Evolutionary conservation across 2,113 vertebrate genomes (phyloP).

Genomic region (Apteryx mantelli): DNA sequence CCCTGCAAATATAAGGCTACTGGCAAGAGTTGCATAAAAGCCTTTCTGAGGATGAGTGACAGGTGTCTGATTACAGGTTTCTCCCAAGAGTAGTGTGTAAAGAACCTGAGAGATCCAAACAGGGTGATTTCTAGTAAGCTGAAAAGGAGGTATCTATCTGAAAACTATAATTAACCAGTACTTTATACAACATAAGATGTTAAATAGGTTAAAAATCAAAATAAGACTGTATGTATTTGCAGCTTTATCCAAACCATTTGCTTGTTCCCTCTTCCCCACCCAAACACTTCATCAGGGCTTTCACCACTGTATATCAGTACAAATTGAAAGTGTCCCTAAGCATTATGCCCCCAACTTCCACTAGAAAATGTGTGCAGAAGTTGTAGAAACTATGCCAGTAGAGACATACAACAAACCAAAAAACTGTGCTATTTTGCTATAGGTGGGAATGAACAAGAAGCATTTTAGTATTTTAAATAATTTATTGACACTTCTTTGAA

Average conservation of each 20-base stretch:
- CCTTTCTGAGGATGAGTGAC: background rate
- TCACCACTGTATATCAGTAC: background rate
- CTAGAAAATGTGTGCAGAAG: background rate
- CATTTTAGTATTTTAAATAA: constrained; percentile 58
- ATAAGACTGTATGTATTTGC: background rate
- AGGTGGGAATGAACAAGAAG: constrained; percentile 36
- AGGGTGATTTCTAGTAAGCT: background rate
- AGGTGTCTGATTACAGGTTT: background rate
- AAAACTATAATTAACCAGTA: background rate
- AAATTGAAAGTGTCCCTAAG: background rate
- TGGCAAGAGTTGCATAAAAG: background rate
- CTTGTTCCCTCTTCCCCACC: background rate
- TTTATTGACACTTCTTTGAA: constrained; percentile 52
- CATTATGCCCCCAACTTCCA: background rate
- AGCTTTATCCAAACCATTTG: background rate
- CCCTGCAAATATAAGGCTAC: background rate
- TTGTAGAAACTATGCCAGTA: background rate
- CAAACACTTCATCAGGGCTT: background rate
- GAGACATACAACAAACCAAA: background rate
- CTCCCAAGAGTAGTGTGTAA: background rate
- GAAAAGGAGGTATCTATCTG: background rate
- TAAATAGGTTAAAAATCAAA: background rate
- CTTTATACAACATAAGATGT: background rate
- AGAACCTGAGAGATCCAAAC: background rate
- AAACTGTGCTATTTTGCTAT: background rate